Evolutionary conservation across 2,113 vertebrate species (phyloP).

Genomic region (Myrmecobius fasciatus): DNA sequence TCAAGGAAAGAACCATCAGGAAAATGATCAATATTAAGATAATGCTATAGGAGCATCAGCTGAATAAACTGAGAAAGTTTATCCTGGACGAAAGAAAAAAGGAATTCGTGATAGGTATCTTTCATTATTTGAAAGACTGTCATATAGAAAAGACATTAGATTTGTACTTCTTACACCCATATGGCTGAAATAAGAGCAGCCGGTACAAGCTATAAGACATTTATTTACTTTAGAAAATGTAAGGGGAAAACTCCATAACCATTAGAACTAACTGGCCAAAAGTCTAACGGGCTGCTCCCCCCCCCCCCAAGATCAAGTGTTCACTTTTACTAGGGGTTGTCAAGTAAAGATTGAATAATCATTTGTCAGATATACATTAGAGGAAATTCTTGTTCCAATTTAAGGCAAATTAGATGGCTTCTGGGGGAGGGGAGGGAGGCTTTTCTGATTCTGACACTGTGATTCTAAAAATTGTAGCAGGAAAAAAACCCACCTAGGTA

Average conservation of each 20-base stretch:
- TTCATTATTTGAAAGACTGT: not conserved
- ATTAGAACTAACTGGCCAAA: not conserved
- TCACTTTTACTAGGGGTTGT: not conserved
- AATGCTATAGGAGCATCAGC: not conserved
- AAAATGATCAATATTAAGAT: not conserved
- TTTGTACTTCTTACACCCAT: not conserved
- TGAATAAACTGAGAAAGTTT: not conserved
- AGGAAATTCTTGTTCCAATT: no score
- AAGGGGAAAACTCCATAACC: not conserved
- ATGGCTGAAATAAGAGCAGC: not conserved
- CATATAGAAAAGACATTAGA: not conserved
- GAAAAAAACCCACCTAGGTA: no score
- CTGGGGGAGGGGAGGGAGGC: no score
- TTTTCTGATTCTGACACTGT: no score
- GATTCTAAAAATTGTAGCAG: no score
- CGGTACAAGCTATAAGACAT: not conserved
- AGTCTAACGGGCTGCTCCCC: not conserved
- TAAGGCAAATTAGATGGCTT: no score
- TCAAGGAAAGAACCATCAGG: not conserved
- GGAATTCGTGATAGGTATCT: not conserved
- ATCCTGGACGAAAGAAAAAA: not conserved
- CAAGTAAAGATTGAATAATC: not conserved
- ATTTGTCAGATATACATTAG: no score
- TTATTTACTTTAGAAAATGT: not conserved
- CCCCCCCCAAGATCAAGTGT: no score